Evolutionary conservation across 2,113 vertebrate genomes (phyloP).

Genomic region (Siphamia tubifer): DNA sequence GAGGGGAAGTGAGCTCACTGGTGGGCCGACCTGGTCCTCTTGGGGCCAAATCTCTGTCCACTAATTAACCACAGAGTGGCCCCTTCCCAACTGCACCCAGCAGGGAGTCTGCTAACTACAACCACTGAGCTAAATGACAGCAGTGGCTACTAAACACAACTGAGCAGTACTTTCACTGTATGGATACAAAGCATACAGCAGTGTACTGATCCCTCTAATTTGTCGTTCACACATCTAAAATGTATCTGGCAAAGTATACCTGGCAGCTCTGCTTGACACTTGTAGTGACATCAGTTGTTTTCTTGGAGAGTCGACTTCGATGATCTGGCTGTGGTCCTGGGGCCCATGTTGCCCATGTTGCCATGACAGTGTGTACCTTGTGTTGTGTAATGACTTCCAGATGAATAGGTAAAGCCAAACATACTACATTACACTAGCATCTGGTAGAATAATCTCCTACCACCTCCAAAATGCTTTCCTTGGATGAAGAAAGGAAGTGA

Average conservation of each 20-base stretch:
- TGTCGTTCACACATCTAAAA: not conserved
- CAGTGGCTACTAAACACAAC: not conserved
- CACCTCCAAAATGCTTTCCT: slow-evolving; percentile 72
- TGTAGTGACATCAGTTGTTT: slow-evolving; percentile 50
- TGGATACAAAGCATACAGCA: not conserved
- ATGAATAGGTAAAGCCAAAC: slow-evolving; percentile 72
- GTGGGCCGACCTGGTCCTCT: slow-evolving; percentile 56
- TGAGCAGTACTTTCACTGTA: not conserved
- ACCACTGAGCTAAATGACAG: slow-evolving; percentile 4
- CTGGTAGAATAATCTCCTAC: slow-evolving; percentile 67
- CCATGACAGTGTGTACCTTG: slow-evolving; percentile 54
- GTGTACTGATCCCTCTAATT: not conserved
- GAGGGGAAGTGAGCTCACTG: slow-evolving; percentile 76
- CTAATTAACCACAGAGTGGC: slow-evolving; percentile 69
- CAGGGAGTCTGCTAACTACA: slow-evolving; percentile 27
- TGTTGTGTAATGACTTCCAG: slow-evolving; percentile 67
- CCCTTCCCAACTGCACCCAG: slow-evolving; percentile 53
- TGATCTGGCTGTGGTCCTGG: slow-evolving; percentile 13
- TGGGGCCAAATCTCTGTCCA: slow-evolving; percentile 65
- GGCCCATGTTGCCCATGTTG: slow-evolving; percentile 45
- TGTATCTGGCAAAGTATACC: not conserved
- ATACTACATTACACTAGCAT: slow-evolving; percentile 58
- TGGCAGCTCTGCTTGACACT: not conserved
- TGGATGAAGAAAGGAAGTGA: slow-evolving; percentile 71
- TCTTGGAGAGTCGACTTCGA: slow-evolving; percentile 27